Evolutionary conservation across 2,888 invertebrate genomes (phyloP), one percentile per base, ranked within the genome.

Genomic region (Beris morrisii): DNA sequence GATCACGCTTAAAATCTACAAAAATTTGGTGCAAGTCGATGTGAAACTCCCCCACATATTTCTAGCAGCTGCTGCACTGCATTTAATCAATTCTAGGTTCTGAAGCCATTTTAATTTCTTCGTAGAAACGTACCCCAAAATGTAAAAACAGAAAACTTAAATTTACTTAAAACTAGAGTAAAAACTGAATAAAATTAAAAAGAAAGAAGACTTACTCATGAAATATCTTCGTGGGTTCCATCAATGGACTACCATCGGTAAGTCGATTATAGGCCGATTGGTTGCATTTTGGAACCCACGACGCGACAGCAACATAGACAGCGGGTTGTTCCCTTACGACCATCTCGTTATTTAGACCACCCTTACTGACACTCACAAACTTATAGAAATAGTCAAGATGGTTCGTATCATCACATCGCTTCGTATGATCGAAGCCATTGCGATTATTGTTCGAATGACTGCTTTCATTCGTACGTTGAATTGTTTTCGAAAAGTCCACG

Each of bases 231-330:
- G 79, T 79, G 78, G 77, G 74, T 75, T 77, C 81, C 81, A 78
- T 78, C 76, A 75, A 30, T 61, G 61, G 76, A 74, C 75, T 71
- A 65, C 69, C 69, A 30, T 68, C 55, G 4, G 13, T 38, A 6
- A 15, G 11, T 15, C 55, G 75, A 68, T 67, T 71, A 75, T 74
- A 71, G n/a, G 15, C 38, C 43, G 43, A 7, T 73, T 78, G 80
- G 71, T 78, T 80, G 75, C 81, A 91, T 83, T 90, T 90, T 77
- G 89, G 89, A 76, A 89, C 88, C 90, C 90, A 90, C 74, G 88
- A 88, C 73, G 85, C 83, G 77, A 89, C 85, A 68, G 89, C 87
- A 74, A 88, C 85, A 81, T 89, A 89, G 70, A 89, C 84, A 72
- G 89, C 86, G 64, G 89, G 89, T 78, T 75, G 59, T 38, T 71